phyloP scores from a whole-genome alignment of 2,113 vertebrate genomes.

The Chitala chitala region DNA sequence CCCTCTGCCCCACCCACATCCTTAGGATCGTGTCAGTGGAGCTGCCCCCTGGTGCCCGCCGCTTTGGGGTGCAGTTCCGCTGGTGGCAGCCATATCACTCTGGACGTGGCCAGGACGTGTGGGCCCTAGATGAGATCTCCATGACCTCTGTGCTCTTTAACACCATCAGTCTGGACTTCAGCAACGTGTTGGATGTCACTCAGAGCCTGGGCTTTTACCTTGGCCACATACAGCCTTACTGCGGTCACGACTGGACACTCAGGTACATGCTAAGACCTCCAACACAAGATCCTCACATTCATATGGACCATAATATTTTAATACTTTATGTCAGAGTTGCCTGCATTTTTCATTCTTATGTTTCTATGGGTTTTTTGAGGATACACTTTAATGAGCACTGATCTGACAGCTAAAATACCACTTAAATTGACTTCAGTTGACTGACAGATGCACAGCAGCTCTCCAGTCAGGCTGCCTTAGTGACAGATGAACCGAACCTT shows the following conservation, averaged over 20 bases:
- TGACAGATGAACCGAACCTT: neutral
- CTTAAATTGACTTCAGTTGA: neutral
- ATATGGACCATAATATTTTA: too few species aligned
- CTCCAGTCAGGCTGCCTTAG: too few species aligned
- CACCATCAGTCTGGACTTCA: slow-evolving; percentile 94
- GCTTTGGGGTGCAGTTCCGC: slow-evolving; percentile 91
- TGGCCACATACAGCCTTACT: slow-evolving; percentile 92
- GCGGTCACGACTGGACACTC: slow-evolving; percentile 92
- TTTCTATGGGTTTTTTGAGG: neutral
- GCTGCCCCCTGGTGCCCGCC: slow-evolving; percentile 81
- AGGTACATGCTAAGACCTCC: slow-evolving; percentile 59
- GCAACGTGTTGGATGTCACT: slow-evolving; percentile 90
- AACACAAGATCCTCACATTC: neutral
- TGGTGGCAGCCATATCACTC: slow-evolving; percentile 99
- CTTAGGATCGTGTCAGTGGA: slow-evolving; percentile 88
- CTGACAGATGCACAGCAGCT: too few species aligned
- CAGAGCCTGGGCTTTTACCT: slow-evolving; percentile 95
- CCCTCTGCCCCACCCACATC: neutral
- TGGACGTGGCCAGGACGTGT: slow-evolving; percentile 86
- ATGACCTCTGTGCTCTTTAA: slow-evolving; percentile 97
- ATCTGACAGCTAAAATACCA: neutral
- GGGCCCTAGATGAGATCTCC: slow-evolving; percentile 95
- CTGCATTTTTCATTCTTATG: neutral
- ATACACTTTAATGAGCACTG: neutral
- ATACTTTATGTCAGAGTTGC: neutral